Evolutionary conservation across 1,140 invertebrate genomes (phyloP).

Genomic region (Caenorhabditis latens): DNA sequence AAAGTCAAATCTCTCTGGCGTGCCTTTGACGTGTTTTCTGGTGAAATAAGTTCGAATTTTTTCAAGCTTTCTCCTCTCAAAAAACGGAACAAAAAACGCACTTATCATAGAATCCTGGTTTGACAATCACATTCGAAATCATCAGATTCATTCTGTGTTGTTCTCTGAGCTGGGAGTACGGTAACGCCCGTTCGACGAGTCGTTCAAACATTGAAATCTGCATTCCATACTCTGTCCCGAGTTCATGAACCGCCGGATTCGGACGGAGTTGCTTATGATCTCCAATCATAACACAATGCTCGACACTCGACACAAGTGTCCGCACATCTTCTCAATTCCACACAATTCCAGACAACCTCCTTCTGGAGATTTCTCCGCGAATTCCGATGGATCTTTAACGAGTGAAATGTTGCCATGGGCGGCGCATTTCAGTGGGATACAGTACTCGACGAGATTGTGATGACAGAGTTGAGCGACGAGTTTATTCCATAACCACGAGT

Average conservation of each 20-base stretch:
- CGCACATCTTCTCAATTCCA: slow-evolving; percentile 13
- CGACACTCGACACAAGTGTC: slow-evolving; percentile 26
- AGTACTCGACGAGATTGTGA: background rate
- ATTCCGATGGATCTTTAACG: background rate
- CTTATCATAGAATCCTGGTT: slow-evolving; percentile 78
- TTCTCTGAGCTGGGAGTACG: slow-evolving; percentile 74
- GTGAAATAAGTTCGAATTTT: too few relatives aligned
- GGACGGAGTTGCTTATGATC: slow-evolving; percentile 82
- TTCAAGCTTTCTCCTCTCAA: too few relatives aligned
- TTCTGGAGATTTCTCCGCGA: slow-evolving; percentile 18
- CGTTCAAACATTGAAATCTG: slow-evolving; percentile 76
- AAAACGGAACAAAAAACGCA: too few relatives aligned
- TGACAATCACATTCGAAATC: slow-evolving; percentile 77
- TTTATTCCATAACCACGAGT: slow-evolving; percentile 78
- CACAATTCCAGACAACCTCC: slow-evolving; percentile 54
- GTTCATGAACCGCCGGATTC: slow-evolving; percentile 76
- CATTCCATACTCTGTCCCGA: slow-evolving; percentile 73
- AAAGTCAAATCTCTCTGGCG: too few relatives aligned
- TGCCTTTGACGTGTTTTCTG: too few relatives aligned
- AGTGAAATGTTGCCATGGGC: slow-evolving; percentile 26
- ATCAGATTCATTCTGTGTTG: slow-evolving; percentile 80
- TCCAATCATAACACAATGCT: slow-evolving; percentile 87
- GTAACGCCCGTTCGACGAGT: slow-evolving; percentile 73
- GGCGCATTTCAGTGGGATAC: slow-evolving; percentile 30
- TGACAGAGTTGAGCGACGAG: slow-evolving; percentile 69